These are phyloP conservation scores for Physocephala rufipes DNA, from an alignment of 2,888 invertebrate species.

Conservation along the genomic window DNA sequence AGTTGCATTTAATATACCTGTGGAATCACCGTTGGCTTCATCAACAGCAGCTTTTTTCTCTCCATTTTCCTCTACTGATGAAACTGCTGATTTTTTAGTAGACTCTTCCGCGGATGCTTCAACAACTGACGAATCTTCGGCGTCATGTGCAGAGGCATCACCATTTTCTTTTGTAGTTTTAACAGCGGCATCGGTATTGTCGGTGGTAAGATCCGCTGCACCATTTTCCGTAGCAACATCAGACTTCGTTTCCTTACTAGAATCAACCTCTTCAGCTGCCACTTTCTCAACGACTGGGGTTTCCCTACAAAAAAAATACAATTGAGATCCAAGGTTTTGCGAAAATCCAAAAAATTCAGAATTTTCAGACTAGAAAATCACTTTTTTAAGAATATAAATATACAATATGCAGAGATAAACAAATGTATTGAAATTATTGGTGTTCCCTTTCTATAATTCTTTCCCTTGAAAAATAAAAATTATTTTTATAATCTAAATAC, in stretches of 20 bases:
- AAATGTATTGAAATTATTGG: no score
- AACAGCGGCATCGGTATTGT: slow-evolving; percentile 57
- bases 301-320: slow-evolving; percentile 52
- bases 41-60: slow-evolving; percentile 54
- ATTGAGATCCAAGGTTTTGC: neutral
- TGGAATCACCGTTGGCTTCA: slow-evolving; percentile 63
- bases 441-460: no score
- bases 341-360: no score
- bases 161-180: slow-evolving; percentile 50
- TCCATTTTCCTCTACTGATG: slow-evolving; percentile 56
- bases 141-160: slow-evolving; percentile 44
- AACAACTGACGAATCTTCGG: slow-evolving; percentile 36
- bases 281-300: slow-evolving; percentile 64
- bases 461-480: no score
- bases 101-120: slow-evolving; percentile 45
- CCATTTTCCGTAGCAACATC: slow-evolving; percentile 57
- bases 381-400: no score
- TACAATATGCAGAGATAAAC: no score
- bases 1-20: slow-evolving; percentile 51
- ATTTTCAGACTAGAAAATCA: no score
- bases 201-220: slow-evolving; percentile 48
- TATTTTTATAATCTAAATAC: no score
- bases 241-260: slow-evolving; percentile 52
- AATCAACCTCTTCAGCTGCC: slow-evolving; percentile 61
- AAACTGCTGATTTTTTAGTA: slow-evolving; percentile 44